Base-by-base conservation (phyloP, 2,888 invertebrate genomes). In the Ophioninae sp. region DNA sequence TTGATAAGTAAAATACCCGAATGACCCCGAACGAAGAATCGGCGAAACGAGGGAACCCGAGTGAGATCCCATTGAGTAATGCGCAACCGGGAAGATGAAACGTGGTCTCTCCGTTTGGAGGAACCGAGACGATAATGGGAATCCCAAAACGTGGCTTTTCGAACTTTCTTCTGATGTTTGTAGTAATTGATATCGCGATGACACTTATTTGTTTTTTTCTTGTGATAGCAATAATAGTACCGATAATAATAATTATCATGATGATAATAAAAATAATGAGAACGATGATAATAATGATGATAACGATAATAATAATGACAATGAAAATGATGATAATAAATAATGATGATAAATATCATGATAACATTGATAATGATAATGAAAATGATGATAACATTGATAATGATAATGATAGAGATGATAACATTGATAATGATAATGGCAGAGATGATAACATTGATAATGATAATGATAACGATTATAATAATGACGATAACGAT, bases 81-180 rank as follows among this genome's bases (percentile, higher is more conserved):
- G 64, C 64, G 37, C 17, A 37, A 37, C 37, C 20, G 37, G 17
- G 30, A 9, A 69, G 56, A 69, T 7, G 17, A 7, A 23, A 56
- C 6, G 17, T 51, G 8, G 6, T 17, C 10, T 22, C 6, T 2
- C 8, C 6, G 39, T 37, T 5, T 69, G 9, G 63, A 51, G 51
- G 51, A 20, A 0, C 69, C 63, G 69, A 51, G 61, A 63, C 51
- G 77, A 77, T 63, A 63, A 63, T 69, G 44, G 41, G 56, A 59
- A 6, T 8, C n/a, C 59, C 37, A 37, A 64, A 64, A 37, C 37
- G 17, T 37, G 20, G 67, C 13, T 41, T n/a, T 59, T 23, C 37
- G 39, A 51, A 51, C 13, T 51, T 10, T 51, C 17, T 2, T 3
- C 13, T 51, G 10, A 51, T 51, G 51, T 51, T 10, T 51, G 5